phyloP scores from a whole-genome alignment of 1,140 invertebrate genomes.

The Platyscapa corneri region DNA sequence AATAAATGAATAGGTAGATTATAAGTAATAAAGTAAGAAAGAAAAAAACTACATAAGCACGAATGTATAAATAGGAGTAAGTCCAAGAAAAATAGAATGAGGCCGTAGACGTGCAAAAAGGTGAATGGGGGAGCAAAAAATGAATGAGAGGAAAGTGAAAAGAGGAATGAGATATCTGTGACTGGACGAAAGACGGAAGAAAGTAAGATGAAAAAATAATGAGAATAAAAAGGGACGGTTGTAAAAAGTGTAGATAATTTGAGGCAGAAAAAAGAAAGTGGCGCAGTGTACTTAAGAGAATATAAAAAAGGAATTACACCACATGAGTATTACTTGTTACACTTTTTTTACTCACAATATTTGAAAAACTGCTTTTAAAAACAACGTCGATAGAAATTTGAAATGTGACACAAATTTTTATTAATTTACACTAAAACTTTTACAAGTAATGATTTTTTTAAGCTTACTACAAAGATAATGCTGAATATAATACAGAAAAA shows the following conservation, averaged over 20 bases:
- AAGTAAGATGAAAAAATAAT: slow-evolving; percentile 46
- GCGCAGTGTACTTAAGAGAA: slow-evolving; percentile 3
- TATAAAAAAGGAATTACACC: slow-evolving; percentile 7
- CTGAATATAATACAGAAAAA: too few species aligned
- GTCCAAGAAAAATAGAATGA: slow-evolving; percentile 28
- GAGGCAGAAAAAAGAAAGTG: slow-evolving; percentile 27
- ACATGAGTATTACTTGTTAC: slow-evolving; percentile 15
- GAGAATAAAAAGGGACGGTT: slow-evolving; percentile 11
- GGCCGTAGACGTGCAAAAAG: slow-evolving; percentile 5
- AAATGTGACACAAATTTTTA: neutral
- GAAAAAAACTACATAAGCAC: neutral
- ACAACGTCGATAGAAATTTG: neutral
- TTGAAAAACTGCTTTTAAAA: neutral
- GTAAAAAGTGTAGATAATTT: slow-evolving; percentile 44
- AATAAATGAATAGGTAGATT: neutral
- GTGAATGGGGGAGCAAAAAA: slow-evolving; percentile 33
- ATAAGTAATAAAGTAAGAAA: neutral
- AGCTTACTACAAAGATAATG: too few species aligned
- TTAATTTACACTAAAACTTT: too few species aligned
- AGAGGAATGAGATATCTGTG: slow-evolving; percentile 9
- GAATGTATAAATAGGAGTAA: neutral
- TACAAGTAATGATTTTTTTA: neutral
- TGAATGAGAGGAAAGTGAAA: slow-evolving; percentile 54
- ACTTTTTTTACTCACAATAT: neutral
- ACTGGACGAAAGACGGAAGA: slow-evolving; percentile 35